phyloP scores from a whole-genome alignment of 2,113 vertebrate genomes.

The Phoxinus phoxinus region DNA sequence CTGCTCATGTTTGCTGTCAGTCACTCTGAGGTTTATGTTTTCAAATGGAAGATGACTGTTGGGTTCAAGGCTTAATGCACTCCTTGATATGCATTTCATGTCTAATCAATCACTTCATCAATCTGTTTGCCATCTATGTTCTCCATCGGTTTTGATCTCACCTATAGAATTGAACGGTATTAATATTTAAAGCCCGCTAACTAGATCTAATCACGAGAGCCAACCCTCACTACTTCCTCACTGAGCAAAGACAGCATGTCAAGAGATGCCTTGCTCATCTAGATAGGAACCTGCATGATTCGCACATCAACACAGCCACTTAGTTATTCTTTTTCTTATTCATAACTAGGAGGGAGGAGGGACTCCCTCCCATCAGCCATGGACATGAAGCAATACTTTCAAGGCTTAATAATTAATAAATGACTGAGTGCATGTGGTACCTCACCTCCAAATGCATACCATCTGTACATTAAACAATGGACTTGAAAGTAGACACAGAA shows the following conservation, averaged over 20 bases:
- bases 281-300: slow-evolving; percentile 70
- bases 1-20: slow-evolving; percentile 7
- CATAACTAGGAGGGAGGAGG: slow-evolving; percentile 67
- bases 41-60: slow-evolving; percentile 24
- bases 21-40: slow-evolving; percentile 12
- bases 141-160: slow-evolving; percentile 29
- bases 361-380: slow-evolving; percentile 64
- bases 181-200: slow-evolving; percentile 61
- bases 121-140: neutral
- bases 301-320: slow-evolving; percentile 69
- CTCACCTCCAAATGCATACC: slow-evolving; percentile 64
- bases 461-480: slow-evolving; percentile 67
- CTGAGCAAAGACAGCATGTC: slow-evolving; percentile 60
- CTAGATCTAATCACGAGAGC: slow-evolving; percentile 66
- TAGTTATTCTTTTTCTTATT: slow-evolving; percentile 61
- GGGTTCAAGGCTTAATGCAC: slow-evolving; percentile 28
- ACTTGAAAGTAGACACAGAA: slow-evolving; percentile 66
- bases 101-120: slow-evolving; percentile 25
- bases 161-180: slow-evolving; percentile 52
- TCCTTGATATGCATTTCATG: slow-evolving; percentile 40
- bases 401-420: slow-evolving; percentile 71
- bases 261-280: slow-evolving; percentile 65
- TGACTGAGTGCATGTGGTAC: slow-evolving; percentile 57
- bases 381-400: slow-evolving; percentile 72
- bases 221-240: slow-evolving; percentile 60